These are phyloP conservation scores for Eulemur albifrons DNA, from an alignment of 2,797 vertebrate species.

Conservation along the genomic window DNA sequence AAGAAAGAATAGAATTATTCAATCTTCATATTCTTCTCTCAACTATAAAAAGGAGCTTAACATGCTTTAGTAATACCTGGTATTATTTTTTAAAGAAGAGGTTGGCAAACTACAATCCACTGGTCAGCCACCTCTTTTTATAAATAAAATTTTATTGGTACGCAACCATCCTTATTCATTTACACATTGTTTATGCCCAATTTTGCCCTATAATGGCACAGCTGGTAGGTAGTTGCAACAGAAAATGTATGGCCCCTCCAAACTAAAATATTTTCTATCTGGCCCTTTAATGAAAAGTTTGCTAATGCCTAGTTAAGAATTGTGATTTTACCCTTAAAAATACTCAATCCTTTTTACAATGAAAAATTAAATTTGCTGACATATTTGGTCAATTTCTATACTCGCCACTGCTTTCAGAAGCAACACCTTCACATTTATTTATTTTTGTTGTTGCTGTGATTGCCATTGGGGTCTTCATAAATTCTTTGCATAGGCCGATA, in stretches of 20 bases:
- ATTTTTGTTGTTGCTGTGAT: no score
- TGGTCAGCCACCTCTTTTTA: neutral
- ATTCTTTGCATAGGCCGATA: no score
- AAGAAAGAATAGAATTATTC: neutral
- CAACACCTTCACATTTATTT: neutral
- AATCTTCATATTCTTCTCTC: neutral
- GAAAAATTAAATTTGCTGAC: neutral
- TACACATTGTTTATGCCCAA: neutral
- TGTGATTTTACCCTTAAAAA: neutral
- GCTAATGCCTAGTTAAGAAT: neutral
- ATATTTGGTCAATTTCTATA: neutral
- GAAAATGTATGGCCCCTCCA: neutral
- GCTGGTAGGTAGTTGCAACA: neutral
- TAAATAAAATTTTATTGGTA: neutral
- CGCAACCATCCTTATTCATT: neutral
- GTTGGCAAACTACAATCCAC: neutral
- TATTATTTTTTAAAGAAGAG: neutral
- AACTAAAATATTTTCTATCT: neutral
- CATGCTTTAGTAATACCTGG: neutral
- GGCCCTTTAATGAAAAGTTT: neutral
- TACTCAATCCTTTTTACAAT: neutral
- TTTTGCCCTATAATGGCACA: neutral
- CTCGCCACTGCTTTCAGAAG: neutral
- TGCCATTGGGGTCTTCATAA: no score
- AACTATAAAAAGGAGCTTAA: neutral